Conservation (phyloP, 2,888 invertebrate genomes). For the Drosophila fungiperda region DNA sequence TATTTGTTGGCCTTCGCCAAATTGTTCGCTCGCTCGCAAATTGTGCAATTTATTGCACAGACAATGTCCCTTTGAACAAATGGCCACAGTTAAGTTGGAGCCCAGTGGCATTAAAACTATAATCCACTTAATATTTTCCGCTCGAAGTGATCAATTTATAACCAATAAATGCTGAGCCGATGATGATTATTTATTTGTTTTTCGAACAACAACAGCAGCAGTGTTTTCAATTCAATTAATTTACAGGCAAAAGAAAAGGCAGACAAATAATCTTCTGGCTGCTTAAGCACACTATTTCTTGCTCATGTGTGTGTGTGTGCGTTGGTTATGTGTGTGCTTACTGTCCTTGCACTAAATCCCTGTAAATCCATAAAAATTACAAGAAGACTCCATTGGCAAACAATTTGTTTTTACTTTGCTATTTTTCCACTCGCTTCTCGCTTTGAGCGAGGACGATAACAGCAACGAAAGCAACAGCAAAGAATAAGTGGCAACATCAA, state of each 20-base stretch:
- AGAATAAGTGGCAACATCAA: conserved; percentile 53
- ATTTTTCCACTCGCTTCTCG: conserved; percentile 42
- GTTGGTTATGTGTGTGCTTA: conserved; percentile 4
- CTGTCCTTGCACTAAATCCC: conserved; percentile 57
- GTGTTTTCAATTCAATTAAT: conserved; percentile 78
- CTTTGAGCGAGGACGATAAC: conserved; percentile 49
- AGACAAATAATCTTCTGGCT: conserved; percentile 61
- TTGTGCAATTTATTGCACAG: conserved; percentile 58
- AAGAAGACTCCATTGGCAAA: conserved; percentile 55
- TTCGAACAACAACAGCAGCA: conserved; percentile 35
- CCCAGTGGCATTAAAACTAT: conserved; percentile 72
- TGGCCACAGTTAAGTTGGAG: conserved; percentile 22
- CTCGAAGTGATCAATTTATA: conserved; percentile 78
- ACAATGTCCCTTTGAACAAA: conserved; percentile 44
- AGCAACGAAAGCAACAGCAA: conserved; percentile 21
- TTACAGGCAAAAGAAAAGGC: conserved; percentile 40
- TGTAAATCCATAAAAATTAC: conserved; percentile 80
- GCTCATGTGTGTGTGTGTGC: not conserved
- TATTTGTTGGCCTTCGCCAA: conserved; percentile 5
- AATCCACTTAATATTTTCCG: conserved; percentile 80
- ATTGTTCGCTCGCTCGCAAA: conserved; percentile 5
- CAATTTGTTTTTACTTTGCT: conserved; percentile 45
- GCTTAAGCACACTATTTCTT: conserved; percentile 70
- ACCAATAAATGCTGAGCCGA: conserved; percentile 77
- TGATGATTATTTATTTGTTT: conserved; percentile 79